A percentile compares a stretch with the other conserved stretches of the same genome.
phyloP scores from a whole-genome alignment of 2,113 vertebrate genomes.

The Rhynchomys soricoides region DNA sequence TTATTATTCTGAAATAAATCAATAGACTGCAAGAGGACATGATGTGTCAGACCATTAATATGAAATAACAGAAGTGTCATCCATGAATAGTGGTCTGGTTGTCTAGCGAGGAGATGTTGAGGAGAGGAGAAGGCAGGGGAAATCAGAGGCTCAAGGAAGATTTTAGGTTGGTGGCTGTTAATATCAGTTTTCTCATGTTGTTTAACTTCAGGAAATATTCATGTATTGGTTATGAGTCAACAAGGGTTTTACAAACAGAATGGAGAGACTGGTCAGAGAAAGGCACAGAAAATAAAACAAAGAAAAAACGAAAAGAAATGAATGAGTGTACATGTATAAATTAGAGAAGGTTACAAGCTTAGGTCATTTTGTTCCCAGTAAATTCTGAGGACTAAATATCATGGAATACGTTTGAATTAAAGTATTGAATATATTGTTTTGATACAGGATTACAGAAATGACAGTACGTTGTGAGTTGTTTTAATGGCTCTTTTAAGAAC shows the following conservation, averaged over 20 bases:
- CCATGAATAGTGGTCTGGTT: not conserved
- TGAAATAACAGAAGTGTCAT: not conserved
- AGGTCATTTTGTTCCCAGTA: not conserved
- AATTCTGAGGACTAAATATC: not conserved
- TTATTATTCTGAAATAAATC: not conserved
- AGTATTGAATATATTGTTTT: constrained; percentile 7
- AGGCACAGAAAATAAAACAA: not conserved
- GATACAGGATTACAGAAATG: not conserved
- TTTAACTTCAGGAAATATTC: not conserved
- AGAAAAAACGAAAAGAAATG: not conserved
- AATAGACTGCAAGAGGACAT: not conserved
- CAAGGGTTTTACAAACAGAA: not conserved
- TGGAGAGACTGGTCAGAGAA: too few species aligned
- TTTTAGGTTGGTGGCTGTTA: not conserved
- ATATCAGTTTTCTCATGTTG: not conserved
- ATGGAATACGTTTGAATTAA: not conserved
- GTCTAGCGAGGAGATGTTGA: not conserved
- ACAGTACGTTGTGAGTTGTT: not conserved
- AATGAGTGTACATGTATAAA: not conserved
- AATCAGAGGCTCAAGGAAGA: not conserved
- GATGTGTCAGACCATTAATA: not conserved
- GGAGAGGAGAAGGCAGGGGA: not conserved
- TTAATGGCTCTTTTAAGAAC: not conserved
- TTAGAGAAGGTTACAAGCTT: not conserved
- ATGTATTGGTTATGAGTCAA: not conserved